Evolutionary conservation across 2,113 vertebrate species (phyloP), one percentile per base, ranked within the genome.

Genomic region (Strix uralensis): DNA sequence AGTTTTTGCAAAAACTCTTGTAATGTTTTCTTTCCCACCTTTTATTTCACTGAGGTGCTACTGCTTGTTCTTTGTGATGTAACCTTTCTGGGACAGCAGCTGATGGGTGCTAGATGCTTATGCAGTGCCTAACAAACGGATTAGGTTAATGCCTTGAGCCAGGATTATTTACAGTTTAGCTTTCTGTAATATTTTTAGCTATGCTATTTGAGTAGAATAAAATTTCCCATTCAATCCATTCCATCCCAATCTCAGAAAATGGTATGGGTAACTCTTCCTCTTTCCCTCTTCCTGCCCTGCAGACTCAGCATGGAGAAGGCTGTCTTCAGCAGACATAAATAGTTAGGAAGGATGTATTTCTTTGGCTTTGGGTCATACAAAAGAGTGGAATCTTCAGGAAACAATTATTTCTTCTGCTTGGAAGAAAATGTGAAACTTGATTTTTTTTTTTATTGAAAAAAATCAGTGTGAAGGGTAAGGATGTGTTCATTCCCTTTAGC

Each of bases 331-430:
- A 95, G 70, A 51, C 69, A 26, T 7, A 38, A 47, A 81, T 46
- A 51, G 80, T 78, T 44, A 96, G 92, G 51, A 95, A 79, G 23
- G 86, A 73, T 55, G 84, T 90, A n/a, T 96, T 93, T 69, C 58
- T 90, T 80, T 83, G 69, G 32, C 81, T 88, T 49, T 95, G 81
- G 44, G 67, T 97, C 84, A 85, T 81, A 34, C 61, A 61, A 44
- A 93, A 83, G 23, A 95, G 26, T n/a, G 38, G 26, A 52, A 93
- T 83, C 82, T 93, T 82, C 63, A 40, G 32, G 57, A 90, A 93
- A 87, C 17, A 57, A 26, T 46, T 2, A 36, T 26, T 86, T 93
- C 51, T 95, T 82, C 90, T 96, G 30, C 51, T 75, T 2, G 5
- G 62, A 72, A 66, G 36, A 88, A 93, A 81, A 86, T 27, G 17